Percentiles rank a stretch among this genome's conserved stretches.
These are phyloP conservation scores for Venusia cambrica DNA, from an alignment of 2,888 invertebrate genomes.

Conservation along the genomic window DNA sequence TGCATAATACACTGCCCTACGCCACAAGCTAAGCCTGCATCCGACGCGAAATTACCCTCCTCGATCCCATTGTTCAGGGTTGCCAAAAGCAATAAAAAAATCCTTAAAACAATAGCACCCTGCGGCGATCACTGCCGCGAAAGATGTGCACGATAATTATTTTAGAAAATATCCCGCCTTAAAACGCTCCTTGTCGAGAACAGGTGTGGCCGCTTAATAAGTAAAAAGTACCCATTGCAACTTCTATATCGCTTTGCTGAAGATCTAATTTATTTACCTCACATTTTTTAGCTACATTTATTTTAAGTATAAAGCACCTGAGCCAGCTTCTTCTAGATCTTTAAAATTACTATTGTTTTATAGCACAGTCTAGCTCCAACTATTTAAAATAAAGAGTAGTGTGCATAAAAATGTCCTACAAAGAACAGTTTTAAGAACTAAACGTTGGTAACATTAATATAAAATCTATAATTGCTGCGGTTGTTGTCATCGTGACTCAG, in stretches of 20 bases:
- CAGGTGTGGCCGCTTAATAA: slow-evolving; percentile 63
- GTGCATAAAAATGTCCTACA: no score
- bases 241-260: slow-evolving; percentile 13
- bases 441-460: no score
- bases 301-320: not conserved
- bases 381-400: no score
- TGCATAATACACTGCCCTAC: slow-evolving; percentile 45
- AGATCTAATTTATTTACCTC: slow-evolving; percentile 1
- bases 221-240: slow-evolving; percentile 42
- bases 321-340: not conserved
- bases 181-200: slow-evolving; percentile 64
- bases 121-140: slow-evolving; percentile 65
- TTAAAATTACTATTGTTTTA: slow-evolving; percentile 1
- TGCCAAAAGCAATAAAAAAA: slow-evolving; percentile 75
- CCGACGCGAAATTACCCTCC: slow-evolving; percentile 62
- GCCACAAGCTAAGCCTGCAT: no score
- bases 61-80: slow-evolving; percentile 73
- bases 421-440: no score
- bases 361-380: no score
- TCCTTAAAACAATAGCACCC: slow-evolving; percentile 78
- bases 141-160: slow-evolving; percentile 76
- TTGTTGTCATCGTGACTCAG: no score
- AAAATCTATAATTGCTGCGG: no score
- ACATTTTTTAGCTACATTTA: not conserved
- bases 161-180: slow-evolving; percentile 68